Percentiles rank a stretch among this genome's conserved stretches.
These are phyloP conservation scores for Etheostoma perlongum DNA, from an alignment of 2,797 vertebrate genomes.

Conservation along the genomic window DNA sequence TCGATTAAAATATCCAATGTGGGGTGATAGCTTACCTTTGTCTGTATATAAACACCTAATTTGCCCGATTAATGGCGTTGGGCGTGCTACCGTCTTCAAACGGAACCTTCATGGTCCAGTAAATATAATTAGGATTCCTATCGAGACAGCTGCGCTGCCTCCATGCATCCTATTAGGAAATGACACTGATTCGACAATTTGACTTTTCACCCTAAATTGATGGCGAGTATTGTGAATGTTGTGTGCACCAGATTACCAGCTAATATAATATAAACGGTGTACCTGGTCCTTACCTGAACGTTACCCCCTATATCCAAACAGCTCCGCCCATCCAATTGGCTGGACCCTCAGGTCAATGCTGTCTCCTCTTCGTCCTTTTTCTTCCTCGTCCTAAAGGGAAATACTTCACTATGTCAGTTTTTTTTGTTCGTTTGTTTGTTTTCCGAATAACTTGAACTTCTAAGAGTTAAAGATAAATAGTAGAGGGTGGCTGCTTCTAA, in stretches of 20 bases:
- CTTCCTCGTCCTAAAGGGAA: neutral
- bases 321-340: conserved; percentile 27
- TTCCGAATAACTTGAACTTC: too few relatives aligned
- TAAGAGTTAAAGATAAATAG: too few relatives aligned
- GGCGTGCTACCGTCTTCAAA: neutral
- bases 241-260: neutral
- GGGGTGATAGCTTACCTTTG: neutral
- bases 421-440: neutral
- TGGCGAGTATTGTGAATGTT: too few relatives aligned
- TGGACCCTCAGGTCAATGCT: neutral
- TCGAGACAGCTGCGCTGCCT: conserved; percentile 5
- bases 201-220: fast-evolving
- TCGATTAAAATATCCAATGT: fast-evolving
- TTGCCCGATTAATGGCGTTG: fast-evolving
- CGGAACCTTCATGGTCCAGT: neutral
- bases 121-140: neutral
- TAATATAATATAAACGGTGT: neutral
- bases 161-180: neutral
- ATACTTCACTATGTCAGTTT: neutral
- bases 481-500: neutral
- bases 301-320: neutral
- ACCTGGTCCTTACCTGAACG: conserved; percentile 29
- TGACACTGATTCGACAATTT: neutral
- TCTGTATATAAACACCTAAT: neutral
- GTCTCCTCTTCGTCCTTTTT: neutral